Evolutionary conservation across 1,140 invertebrate genomes (phyloP).

Genomic region (Rhyacophila brunnea): DNA sequence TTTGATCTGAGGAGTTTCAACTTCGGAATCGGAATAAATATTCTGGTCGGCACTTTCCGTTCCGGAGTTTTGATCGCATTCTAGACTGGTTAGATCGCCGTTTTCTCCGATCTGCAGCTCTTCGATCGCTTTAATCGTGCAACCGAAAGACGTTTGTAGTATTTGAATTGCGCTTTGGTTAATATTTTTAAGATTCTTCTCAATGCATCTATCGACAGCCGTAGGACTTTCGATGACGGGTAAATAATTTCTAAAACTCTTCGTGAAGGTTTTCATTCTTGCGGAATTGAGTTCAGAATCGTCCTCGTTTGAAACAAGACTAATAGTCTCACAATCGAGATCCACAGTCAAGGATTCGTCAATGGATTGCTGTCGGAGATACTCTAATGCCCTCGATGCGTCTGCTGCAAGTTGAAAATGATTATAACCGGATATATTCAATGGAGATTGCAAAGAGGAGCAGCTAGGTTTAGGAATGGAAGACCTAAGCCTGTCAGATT

Average conservation of each 20-base stretch:
- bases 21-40: conserved; percentile 45
- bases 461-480: conserved; percentile 14
- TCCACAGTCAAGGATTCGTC: conserved; percentile 24
- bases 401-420: conserved; percentile 17
- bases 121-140: conserved; percentile 35
- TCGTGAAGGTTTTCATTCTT: conserved; percentile 49
- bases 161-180: conserved; percentile 1
- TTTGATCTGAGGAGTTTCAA: conserved; percentile 40
- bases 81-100: conserved; percentile 44
- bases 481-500: conserved; percentile 11
- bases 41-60: conserved; percentile 38
- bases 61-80: conserved; percentile 57
- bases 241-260: conserved; percentile 48
- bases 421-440: conserved; percentile 12
- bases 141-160: conserved; percentile 30
- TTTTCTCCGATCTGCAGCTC: conserved; percentile 43
- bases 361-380: conserved; percentile 14
- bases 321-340: conserved; percentile 64
- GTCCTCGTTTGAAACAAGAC: conserved; percentile 65
- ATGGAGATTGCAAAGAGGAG: not conserved
- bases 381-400: conserved; percentile 10
- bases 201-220: conserved; percentile 48
- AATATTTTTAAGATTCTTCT: conserved; percentile 52
- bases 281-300: conserved; percentile 54
- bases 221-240: conserved; percentile 50